Conservation (phyloP, 2,797 vertebrate genomes). For the Amniataba percoides region DNA sequence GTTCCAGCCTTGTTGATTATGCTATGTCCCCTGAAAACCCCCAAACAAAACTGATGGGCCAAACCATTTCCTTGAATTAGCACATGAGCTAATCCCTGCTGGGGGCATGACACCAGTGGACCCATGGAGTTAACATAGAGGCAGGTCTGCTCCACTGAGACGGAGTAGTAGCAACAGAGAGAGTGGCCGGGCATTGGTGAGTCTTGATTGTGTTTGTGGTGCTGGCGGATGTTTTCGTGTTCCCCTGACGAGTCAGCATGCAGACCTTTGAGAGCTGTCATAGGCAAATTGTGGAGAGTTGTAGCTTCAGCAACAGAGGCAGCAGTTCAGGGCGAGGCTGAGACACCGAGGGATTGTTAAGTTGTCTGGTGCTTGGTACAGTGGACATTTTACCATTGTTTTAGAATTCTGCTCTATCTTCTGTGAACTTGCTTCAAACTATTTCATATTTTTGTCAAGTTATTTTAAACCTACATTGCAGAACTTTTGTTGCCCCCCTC, state of each 20-base stretch:
- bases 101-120: not conserved
- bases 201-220: conserved; percentile 30
- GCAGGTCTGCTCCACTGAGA: conserved; percentile 1
- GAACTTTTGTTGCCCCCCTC: too few species aligned
- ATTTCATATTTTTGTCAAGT: not conserved
- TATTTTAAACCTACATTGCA: too few species aligned
- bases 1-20: not conserved
- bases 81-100: not conserved
- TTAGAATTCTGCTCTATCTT: not conserved
- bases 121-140: not conserved
- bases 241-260: conserved; percentile 25
- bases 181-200: not conserved
- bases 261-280: conserved; percentile 11
- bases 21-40: not conserved
- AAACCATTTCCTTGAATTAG: not conserved
- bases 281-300: conserved; percentile 8
- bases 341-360: not conserved
- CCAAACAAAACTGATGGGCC: not conserved
- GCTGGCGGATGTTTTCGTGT: conserved; percentile 33
- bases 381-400: not conserved
- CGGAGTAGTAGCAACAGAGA: conserved; percentile 22
- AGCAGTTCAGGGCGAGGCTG: not conserved
- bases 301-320: not conserved
- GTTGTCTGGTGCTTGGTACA: not conserved
- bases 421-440: not conserved